Base-by-base conservation (phyloP, 1,140 invertebrate genomes). In the Chlorops oryzae region DNA sequence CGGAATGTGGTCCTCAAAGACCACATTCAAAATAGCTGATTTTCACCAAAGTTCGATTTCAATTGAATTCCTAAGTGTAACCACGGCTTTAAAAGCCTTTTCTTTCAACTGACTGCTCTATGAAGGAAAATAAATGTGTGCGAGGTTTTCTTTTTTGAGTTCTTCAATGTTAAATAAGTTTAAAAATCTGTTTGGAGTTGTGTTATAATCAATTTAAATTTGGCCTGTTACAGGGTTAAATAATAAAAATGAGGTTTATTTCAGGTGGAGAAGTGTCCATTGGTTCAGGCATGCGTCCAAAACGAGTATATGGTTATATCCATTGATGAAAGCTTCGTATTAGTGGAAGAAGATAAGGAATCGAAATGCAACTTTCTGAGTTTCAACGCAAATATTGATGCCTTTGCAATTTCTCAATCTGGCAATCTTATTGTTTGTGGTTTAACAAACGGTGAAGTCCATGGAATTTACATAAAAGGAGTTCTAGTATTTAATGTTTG, bases 391-490 rank as follows among this genome's bases (percentile, higher is more conserved):
- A 25, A 62, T 7, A 72, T 72, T 12, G 65, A 72, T 57, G 58
- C 55, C 2, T 46, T 72, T 17, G 55, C 55, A 21, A 63, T 68
- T 5, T 68, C 69, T 2, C 34, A 52, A 25, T 59, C 53, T 9
- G 69, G 69, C 2, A 62, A 68, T 38, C 41, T 72, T 3, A 70
- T 72, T 44, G 54, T 72, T 0, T 72, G 69, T 28, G 65, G 59
- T 0, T 51, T 72, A 0, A 55, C 48, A n/a, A 60, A 72, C 38
- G 70, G 70, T 22, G 61, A 68, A 38, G 61, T 72, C 3, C 63
- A 72, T 47, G 70, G 69, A 0, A 59, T 72, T 4, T 66, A 51
- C 32, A 59, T 67, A 3, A 70, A 67, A 44, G 70, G 69, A 0
- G 12, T 62, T 35, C 46, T 61, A 5, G 20, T 72, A 5, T 72